Base-by-base conservation (phyloP, 64 coral and sea anemone genomes). In the Hydrozoanthus tunicans region DNA sequence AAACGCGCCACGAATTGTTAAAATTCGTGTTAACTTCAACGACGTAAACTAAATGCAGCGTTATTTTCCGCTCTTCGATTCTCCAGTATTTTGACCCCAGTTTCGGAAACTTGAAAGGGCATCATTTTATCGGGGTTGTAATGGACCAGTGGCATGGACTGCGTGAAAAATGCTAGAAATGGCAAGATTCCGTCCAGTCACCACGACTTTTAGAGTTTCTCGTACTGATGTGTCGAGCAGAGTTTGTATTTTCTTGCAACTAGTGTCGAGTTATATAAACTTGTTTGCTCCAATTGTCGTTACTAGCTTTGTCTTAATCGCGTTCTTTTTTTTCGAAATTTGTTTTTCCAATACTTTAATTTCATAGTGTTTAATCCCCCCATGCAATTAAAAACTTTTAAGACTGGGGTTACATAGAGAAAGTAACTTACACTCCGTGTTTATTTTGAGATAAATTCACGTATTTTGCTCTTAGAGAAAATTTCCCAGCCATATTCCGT, bases 1-100 rank as follows among this genome's bases (percentile, higher is more conserved):
- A 43, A 43, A 43, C 32, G 32, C 32, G 2, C 32, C 80, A 58
- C 80, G 80, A 82, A 82, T 82, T 20, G 80, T 82, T 82, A 82
- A 61, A 82, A 62, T 82, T 82, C 80, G 80, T 60, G 81, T 83
- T 83, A 83, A 83, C 64, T 83, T 83, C 81, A 14, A 60, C 15
- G 81, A 63, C 81, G 81, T 64, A 62, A 83, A 64, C 64, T 25
- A 83, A 83, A 25, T 60, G 81, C 81, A 27, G 59, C 81, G 1
- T 83, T 83, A 83, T 3, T 83, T 83, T 83, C 66, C 66, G 66
- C 66, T 13, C 11, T 15, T 23, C 23, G 14, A 69, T 17, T 69
- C 12, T 69, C 57, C 59, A 61, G 15, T 61, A 83, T 83, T 62
- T 83, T 83, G 27, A 83, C 81, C 81, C 81, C 60, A 83, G 63